Evolutionary conservation across 2,888 invertebrate species (phyloP).

Genomic region (Eledona agricola): DNA sequence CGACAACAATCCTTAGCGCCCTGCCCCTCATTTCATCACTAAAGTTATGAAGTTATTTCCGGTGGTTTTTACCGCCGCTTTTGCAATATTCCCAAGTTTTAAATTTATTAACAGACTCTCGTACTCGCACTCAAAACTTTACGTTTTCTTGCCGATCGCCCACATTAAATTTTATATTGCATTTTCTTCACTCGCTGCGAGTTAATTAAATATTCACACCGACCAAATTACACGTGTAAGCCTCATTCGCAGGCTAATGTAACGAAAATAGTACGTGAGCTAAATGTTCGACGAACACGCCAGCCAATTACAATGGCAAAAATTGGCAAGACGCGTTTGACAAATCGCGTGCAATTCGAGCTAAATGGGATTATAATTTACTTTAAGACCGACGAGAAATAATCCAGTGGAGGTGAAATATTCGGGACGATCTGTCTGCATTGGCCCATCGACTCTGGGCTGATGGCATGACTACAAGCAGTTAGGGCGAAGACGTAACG

Average conservation of each 20-base stretch:
- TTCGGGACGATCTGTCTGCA: conserved; percentile 27
- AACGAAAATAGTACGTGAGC: conserved; percentile 34
- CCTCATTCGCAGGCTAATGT: conserved; percentile 31
- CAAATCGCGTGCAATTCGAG: conserved; percentile 28
- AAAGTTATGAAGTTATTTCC: conserved; percentile 18
- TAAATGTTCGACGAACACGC: conserved; percentile 34
- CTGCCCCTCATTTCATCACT: conserved; percentile 15
- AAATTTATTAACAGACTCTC: conserved; percentile 18
- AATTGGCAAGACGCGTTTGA: conserved; percentile 23
- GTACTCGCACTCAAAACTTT: conserved; percentile 2
- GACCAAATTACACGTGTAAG: conserved; percentile 34
- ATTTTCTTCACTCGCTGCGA: conserved; percentile 11
- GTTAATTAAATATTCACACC: conserved; percentile 37
- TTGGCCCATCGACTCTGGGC: conserved; percentile 27
- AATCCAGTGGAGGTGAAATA: conserved; percentile 31
- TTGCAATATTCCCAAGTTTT: conserved; percentile 14
- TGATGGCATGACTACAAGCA: conserved; percentile 37
- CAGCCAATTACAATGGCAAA: conserved; percentile 19
- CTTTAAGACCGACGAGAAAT: conserved; percentile 28
- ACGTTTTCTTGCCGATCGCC: conserved; percentile 1
- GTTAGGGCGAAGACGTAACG: conserved; percentile 27
- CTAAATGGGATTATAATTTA: conserved; percentile 36
- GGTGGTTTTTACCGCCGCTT: conserved; percentile 9
- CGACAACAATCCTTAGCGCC: conserved; percentile 15
- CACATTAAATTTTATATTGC: conserved; percentile 9